Evolutionary conservation across 2,888 invertebrate genomes (phyloP).

Genomic region (Aporophyla lueneburgensis): DNA sequence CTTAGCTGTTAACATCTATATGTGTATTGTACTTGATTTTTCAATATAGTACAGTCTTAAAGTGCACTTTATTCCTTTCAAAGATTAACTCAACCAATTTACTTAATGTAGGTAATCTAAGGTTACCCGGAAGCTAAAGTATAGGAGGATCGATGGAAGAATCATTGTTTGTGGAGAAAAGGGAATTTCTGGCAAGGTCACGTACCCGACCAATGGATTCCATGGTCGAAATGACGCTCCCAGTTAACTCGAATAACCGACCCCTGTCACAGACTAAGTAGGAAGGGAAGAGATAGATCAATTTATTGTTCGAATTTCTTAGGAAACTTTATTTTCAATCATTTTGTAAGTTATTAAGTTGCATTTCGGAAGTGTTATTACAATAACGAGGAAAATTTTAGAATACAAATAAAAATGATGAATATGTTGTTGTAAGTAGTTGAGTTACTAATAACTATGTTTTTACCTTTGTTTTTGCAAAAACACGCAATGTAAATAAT

Average conservation of each 20-base stretch:
- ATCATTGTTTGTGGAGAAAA: slow-evolving; percentile 57
- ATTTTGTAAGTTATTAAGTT: too few relatives aligned
- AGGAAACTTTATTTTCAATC: neutral
- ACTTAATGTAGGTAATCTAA: slow-evolving; percentile 4
- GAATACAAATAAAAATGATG: neutral
- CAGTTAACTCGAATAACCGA: slow-evolving; percentile 75
- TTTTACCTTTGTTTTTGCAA: neutral
- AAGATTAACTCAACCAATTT: neutral
- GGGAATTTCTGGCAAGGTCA: slow-evolving; percentile 77
- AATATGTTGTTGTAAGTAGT: neutral
- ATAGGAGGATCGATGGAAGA: slow-evolving; percentile 37
- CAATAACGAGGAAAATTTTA: too few relatives aligned
- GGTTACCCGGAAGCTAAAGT: neutral
- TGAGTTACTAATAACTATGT: neutral
- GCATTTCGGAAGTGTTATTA: neutral
- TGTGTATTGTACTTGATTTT: neutral
- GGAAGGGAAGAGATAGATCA: slow-evolving; percentile 12
- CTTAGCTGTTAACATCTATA: neutral
- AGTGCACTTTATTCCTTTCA: neutral
- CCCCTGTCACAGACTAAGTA: slow-evolving; percentile 71
- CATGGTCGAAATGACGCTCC: slow-evolving; percentile 76
- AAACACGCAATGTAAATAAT: neutral
- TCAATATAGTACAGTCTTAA: neutral
- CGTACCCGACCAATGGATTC: slow-evolving; percentile 82
- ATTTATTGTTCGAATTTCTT: neutral